phyloP scores from a whole-genome alignment of 2,797 vertebrate species.

The Sebastes itinus region DNA sequence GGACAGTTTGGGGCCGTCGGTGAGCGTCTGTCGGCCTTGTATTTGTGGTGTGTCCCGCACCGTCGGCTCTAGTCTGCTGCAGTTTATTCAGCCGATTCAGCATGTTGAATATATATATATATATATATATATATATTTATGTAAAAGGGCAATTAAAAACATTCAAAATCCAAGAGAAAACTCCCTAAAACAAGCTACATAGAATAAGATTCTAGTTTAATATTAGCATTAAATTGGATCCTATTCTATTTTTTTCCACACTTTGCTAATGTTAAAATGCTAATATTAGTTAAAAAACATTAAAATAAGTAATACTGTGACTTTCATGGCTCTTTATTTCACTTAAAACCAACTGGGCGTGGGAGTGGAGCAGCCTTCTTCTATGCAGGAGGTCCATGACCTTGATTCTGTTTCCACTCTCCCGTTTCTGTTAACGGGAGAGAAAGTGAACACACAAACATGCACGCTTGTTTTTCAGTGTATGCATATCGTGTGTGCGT shows the following conservation, averaged over 20 bases:
- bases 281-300: not conserved
- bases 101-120: too few species aligned
- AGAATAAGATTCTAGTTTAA: too few species aligned
- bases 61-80: too few species aligned
- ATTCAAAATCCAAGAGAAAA: too few species aligned
- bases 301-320: not conserved
- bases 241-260: not conserved
- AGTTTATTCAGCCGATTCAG: too few species aligned
- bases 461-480: not conserved
- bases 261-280: not conserved
- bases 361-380: constrained; percentile 29
- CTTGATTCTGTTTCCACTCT: constrained; percentile 49
- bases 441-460: constrained; percentile 22
- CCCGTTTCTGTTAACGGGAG: constrained; percentile 28
- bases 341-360: constrained; percentile 19
- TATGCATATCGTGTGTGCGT: not conserved
- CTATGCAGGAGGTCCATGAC: constrained; percentile 38
- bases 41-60: too few species aligned
- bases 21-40: too few species aligned
- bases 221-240: too few species aligned
- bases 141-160: too few species aligned
- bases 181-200: too few species aligned
- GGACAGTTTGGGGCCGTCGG: too few species aligned
- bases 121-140: too few species aligned
- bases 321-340: not conserved